Base-by-base conservation (phyloP, 2,888 invertebrate genomes). In the Tenthredo scrophulariae region DNA sequence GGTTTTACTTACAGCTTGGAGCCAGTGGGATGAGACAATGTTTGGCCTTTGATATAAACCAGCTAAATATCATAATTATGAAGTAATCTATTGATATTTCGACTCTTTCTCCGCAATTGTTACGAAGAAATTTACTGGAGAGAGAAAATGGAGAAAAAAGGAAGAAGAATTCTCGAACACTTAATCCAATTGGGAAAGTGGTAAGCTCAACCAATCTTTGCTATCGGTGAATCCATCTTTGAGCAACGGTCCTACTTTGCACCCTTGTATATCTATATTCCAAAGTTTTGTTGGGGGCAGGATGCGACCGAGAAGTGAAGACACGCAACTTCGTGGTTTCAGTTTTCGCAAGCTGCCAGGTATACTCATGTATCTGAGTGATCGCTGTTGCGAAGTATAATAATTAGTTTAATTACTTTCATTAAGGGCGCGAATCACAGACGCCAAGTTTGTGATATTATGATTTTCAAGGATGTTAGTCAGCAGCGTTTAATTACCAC, bases 361-460 rank as follows among this genome's bases (percentile, higher is more conserved):
- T 40, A 22, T 50, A 18, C 80, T 58, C 80, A 18, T 62, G 62
- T 80, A 40, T 80, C 58, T 80, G 80, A 80, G 80, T 33, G 80
- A 80, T 80, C n/a, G 80, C 18, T 80, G 58, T 80, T 33, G 37
- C 62, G 58, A 29, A 26, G 80, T 62, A 62, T 58, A 80, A 80
- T 58, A 80, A 80, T 58, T 80, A 62, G 80, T 80, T 62, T 62
- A 62, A 80, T 80, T 62, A 80, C 50, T 62, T 62, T 58, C 37
- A 58, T 80, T 62, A 43, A 74, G 40, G 40, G 43, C n/a, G 72
- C 9, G 43, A 74, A 74, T 22, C n/a, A 43, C 40, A 74, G 40
- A 74, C 72, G 29, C 40, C 22, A 29, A 22, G 72, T 43, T 74
- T 26, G 18, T 26, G n/a, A 43, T 43, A 22, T 43, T 74, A 74